Evolutionary conservation across 2,113 vertebrate species (phyloP).

Genomic region (Paracanthobrama guichenoti): DNA sequence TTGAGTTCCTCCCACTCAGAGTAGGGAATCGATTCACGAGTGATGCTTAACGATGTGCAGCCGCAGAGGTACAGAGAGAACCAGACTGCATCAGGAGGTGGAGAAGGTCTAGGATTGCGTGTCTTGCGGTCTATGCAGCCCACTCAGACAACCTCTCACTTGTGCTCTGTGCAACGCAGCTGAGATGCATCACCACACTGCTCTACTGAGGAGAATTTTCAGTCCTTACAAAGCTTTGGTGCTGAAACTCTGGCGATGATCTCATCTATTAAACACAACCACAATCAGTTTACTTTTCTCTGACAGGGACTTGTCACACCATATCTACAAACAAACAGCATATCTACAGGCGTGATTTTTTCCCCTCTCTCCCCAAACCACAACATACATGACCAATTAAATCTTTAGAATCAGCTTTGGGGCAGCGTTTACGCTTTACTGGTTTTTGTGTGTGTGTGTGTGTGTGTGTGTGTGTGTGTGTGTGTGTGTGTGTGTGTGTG

Average conservation of each 20-base stretch:
- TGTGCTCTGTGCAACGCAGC: conserved; percentile 15
- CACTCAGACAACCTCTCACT: conserved; percentile 44
- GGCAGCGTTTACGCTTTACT: not conserved
- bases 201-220: not conserved
- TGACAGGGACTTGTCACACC: not conserved
- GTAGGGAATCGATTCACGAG: conserved; percentile 43
- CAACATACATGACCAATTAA: not conserved
- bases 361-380: not conserved
- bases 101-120: conserved; percentile 38
- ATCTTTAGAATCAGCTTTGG: not conserved
- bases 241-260: not conserved
- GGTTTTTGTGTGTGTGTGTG: not conserved
- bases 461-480: too few relatives aligned
- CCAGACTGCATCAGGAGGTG: conserved; percentile 47
- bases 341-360: not conserved
- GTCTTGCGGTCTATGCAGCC: conserved; percentile 51
- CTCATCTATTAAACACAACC: not conserved
- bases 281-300: not conserved
- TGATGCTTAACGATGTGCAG: conserved; percentile 34
- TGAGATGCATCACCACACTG: not conserved
- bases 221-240: not conserved
- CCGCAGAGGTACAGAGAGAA: conserved; percentile 27
- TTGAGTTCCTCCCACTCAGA: conserved; percentile 51
- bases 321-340: not conserved
- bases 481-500: too few relatives aligned